Conservation (phyloP, 2,888 invertebrate species). For the Heliothis peltigera region DNA sequence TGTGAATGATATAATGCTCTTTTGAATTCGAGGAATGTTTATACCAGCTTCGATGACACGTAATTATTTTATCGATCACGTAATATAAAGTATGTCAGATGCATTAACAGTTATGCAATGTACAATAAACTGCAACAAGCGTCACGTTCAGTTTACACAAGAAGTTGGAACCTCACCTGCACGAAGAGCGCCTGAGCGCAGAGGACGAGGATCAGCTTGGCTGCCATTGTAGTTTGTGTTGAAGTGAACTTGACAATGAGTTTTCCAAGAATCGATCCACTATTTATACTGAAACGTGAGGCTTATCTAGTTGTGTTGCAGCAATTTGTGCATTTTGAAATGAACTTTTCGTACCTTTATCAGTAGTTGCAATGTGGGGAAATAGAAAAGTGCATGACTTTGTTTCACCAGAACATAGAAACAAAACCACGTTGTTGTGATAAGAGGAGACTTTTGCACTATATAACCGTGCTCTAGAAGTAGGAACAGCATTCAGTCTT, state of each 20-base stretch:
- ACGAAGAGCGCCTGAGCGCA: slow-evolving; percentile 28
- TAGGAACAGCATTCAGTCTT: slow-evolving; percentile 21
- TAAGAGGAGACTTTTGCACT: slow-evolving; percentile 4
- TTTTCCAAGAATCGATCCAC: slow-evolving; percentile 13
- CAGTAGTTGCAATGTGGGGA: slow-evolving; percentile 1
- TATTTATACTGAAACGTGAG: slow-evolving; percentile 22
- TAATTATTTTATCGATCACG: too few relatives aligned
- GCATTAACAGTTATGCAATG: too few relatives aligned
- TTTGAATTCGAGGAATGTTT: too few relatives aligned
- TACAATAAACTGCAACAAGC: too few relatives aligned
- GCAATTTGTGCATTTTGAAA: slow-evolving; percentile 6
- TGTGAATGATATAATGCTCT: too few relatives aligned
- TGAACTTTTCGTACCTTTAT: slow-evolving; percentile 10
- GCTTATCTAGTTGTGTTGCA: slow-evolving; percentile 15
- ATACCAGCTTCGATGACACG: too few relatives aligned
- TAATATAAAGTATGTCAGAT: too few relatives aligned
- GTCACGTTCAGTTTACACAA: neutral
- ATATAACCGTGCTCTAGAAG: slow-evolving; percentile 4
- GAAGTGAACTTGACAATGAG: slow-evolving; percentile 24
- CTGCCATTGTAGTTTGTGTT: slow-evolving; percentile 26
- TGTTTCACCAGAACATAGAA: neutral
- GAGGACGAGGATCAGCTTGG: neutral
- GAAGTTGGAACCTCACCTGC: slow-evolving; percentile 27
- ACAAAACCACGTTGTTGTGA: slow-evolving; percentile 3
- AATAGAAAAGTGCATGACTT: slow-evolving; percentile 6